These are phyloP conservation scores for Eptatretus burgeri DNA, from an alignment of 2,113 vertebrate species.

Conservation along the genomic window DNA sequence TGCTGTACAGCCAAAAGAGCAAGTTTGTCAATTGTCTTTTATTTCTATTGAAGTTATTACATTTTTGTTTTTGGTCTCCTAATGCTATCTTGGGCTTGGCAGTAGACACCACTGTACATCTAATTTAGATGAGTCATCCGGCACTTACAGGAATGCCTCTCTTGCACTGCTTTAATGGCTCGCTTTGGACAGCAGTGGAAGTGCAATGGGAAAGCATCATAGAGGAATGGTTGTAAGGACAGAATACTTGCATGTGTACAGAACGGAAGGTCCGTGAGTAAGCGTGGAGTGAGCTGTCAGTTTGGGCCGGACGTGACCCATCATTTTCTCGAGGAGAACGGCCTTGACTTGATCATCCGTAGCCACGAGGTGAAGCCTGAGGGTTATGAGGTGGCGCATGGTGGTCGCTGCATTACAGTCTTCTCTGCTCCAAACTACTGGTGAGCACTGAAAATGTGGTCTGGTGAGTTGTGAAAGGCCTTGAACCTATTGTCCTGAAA, in stretches of 20 bases:
- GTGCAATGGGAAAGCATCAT: too few relatives aligned
- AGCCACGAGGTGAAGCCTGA: conserved; percentile 76
- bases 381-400: conserved; percentile 70
- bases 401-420: conserved; percentile 64
- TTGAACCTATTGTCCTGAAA: background rate
- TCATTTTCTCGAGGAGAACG: conserved; percentile 51
- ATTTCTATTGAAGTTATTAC: background rate
- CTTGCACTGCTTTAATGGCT: too few relatives aligned
- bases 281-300: conserved; percentile 69
- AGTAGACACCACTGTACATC: too few relatives aligned
- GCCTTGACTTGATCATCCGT: conserved; percentile 51
- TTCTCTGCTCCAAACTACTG: conserved; percentile 94
- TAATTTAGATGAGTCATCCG: too few relatives aligned
- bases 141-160: too few relatives aligned
- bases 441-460: conserved; percentile 16
- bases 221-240: too few relatives aligned
- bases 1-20: background rate
- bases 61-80: too few relatives aligned
- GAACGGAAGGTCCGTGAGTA: conserved; percentile 52
- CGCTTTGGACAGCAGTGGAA: too few relatives aligned
- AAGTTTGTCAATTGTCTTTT: conserved; percentile 1
- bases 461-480: background rate
- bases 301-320: conserved; percentile 60
- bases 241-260: conserved; percentile 10
- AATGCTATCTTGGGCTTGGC: too few relatives aligned